phyloP scores from a whole-genome alignment of 2,797 vertebrate species.

The Sebastes trivittatus region DNA sequence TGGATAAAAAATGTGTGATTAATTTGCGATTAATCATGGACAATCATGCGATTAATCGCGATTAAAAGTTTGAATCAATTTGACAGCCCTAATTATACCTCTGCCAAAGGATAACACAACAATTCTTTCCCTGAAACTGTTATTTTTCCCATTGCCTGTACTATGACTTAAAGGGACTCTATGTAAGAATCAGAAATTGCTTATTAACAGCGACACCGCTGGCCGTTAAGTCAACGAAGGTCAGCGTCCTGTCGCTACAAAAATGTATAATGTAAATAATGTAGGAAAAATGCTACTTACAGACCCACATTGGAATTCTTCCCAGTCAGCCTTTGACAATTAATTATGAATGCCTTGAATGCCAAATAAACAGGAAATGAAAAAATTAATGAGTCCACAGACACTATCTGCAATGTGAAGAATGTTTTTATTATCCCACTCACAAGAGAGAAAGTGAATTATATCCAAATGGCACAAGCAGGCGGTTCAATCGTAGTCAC shows the following conservation, averaged over 20 bases:
- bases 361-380: constrained; percentile 34
- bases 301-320: neutral
- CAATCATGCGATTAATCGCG: no score
- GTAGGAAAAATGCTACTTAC: neutral
- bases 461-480: neutral
- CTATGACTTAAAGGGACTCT: neutral
- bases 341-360: neutral
- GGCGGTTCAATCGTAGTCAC: neutral
- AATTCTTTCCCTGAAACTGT: neutral
- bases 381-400: constrained; percentile 24
- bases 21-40: no score
- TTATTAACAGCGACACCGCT: no score
- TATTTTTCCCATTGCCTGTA: neutral
- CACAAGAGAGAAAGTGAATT: neutral
- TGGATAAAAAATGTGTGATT: no score
- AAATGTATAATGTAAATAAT: neutral
- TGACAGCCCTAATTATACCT: neutral
- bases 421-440: constrained; percentile 18
- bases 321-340: constrained; percentile 3
- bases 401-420: neutral
- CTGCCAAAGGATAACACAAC: neutral
- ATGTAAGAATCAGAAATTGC: no score
- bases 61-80: no score
- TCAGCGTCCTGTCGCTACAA: neutral
- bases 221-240: no score